Evolutionary conservation across 2,113 vertebrate genomes (phyloP), one percentile per base, ranked within the genome.

Genomic region (Lota lota): DNA sequence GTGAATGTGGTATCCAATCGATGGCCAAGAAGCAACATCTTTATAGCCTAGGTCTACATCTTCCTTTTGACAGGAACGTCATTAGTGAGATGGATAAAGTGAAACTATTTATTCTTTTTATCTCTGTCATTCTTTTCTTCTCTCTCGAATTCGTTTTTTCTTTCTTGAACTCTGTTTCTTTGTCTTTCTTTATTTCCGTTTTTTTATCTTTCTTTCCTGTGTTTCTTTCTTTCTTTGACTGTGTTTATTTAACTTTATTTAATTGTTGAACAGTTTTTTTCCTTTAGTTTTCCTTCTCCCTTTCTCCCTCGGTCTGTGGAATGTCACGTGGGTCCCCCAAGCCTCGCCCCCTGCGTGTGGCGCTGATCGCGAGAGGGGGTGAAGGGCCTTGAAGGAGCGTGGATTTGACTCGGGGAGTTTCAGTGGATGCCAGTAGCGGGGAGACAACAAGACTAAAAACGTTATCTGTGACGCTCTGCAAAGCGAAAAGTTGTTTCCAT

Each of bases 331-430:
- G 79, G 75, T 73, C 51, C 40, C 40, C 40, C 66, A 84, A 17
- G 81, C 83, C 85, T 85, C 85, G 70, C 89, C 85, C 75, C 76
- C 77, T 58, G 10, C 21, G 74, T 77, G 74, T 51, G 74, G 72
- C 72, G 78, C 75, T 53, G 83, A 80, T 33, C 4, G 83, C 79
- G 84, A 79, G 75, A 78, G 84, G 87, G 88, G 88, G 85, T 88
- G 83, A 84, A 85, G 82, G 82, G 83, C 83, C 82, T 84, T 67
- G 81, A 87, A 67, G 86, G 84, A 76, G 82, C 59, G 4, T 60
- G 74, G 75, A 79, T 74, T 76, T 75, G 64, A 70, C 61, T 51
- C 60, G 12, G 70, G 64, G 28, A 78, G 24, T 47, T 58, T 47
- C 61, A 62, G 66, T 69, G 65, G 59, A 66, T 66, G 20, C 16